Percentiles rank a stretch among this genome's conserved stretches.
These are phyloP conservation scores for Meloidogyne floridensis DNA, from an alignment of 1,140 invertebrate genomes.

Conservation along the genomic window DNA sequence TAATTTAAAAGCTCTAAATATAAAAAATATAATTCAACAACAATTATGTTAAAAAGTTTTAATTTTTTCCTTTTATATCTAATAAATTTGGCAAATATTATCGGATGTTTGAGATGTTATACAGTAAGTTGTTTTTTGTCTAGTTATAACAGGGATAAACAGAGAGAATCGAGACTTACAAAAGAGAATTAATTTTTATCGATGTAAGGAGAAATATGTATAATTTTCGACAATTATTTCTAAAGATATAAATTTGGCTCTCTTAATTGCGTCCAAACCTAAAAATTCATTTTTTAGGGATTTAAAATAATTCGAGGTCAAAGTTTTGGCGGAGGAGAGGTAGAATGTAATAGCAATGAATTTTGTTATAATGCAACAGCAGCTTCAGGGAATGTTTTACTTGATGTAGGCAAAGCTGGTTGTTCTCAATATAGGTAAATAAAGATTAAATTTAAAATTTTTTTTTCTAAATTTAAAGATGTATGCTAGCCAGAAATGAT, in stretches of 20 bases:
- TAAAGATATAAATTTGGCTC: no score
- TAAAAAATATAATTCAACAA: not conserved
- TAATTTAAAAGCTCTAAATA: not conserved
- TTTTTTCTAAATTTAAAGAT: constrained; percentile 15
- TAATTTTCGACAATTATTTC: no score
- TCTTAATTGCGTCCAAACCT: no score
- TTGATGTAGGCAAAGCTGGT: constrained; percentile 37
- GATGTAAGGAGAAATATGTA: no score
- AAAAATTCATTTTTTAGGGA: constrained; percentile 29
- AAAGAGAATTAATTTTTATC: no score
- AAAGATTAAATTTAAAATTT: not conserved
- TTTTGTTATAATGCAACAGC: constrained; percentile 47
- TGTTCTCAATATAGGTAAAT: constrained; percentile 36
- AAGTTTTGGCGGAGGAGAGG: constrained; percentile 34
- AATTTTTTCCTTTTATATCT: not conserved
- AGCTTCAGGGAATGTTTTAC: constrained; percentile 27
- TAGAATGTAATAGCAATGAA: constrained; percentile 37
- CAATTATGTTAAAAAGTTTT: not conserved
- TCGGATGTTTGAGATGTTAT: constrained; percentile 16
- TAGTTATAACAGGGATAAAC: no score
- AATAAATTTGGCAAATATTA: not conserved
- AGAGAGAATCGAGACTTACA: no score
- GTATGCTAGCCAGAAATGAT: constrained; percentile 21
- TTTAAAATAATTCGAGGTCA: constrained; percentile 45
- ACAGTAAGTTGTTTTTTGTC: constrained; percentile 19